Percentiles rank a stretch among this genome's conserved stretches.
Conservation (phyloP, 2,113 vertebrate genomes). For the Vicugna pacos region DNA sequence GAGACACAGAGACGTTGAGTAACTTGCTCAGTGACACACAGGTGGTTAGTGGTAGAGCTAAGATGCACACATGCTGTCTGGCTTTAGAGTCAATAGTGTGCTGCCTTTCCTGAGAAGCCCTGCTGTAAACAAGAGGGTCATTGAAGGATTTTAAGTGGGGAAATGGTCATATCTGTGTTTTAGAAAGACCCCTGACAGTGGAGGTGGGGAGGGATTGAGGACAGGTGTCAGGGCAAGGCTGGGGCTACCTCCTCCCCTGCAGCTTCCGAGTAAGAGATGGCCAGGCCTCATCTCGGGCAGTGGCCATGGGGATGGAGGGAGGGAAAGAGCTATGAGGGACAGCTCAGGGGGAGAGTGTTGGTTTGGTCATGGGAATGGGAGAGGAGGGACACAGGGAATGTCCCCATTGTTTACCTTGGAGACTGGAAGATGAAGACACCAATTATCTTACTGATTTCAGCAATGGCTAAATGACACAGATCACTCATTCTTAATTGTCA, state of each 20-base stretch:
- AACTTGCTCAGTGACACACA: neutral
- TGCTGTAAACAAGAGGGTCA: neutral
- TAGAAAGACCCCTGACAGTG: neutral
- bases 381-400: fast-evolving
- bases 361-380: neutral
- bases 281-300: neutral
- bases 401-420: neutral
- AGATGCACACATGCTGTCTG: fast-evolving
- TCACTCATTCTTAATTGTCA: neutral
- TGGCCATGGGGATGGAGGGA: neutral
- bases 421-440: neutral
- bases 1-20: neutral
- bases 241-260: neutral
- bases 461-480: fast-evolving
- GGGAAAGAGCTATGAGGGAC: no score
- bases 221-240: neutral
- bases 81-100: fast-evolving
- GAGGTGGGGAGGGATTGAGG: fast-evolving
- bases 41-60: neutral
- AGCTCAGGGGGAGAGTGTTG: fast-evolving
- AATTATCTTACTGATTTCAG: neutral
- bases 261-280: neutral
- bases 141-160: fast-evolving
- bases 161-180: neutral
- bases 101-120: neutral